A percentile compares a stretch with the other conserved stretches of the same genome.
These are phyloP conservation scores for Tachycineta bicolor DNA, from an alignment of 2,113 vertebrate species.

Conservation along the genomic window DNA sequence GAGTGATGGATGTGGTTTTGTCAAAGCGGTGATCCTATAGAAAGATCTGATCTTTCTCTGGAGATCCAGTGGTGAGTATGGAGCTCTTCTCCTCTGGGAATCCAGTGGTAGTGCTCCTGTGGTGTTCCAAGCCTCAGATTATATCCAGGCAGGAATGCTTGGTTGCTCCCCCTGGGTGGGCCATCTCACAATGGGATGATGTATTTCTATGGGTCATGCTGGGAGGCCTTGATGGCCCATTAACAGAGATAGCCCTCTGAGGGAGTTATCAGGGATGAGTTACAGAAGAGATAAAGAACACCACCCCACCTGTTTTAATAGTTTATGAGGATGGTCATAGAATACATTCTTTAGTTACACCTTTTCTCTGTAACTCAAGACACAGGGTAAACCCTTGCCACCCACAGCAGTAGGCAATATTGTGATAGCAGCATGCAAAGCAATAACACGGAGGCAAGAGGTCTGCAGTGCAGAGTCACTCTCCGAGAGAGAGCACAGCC, in stretches of 20 bases:
- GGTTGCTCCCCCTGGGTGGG: fast-evolving
- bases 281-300: not conserved
- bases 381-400: not conserved
- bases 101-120: too few relatives aligned
- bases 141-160: not conserved
- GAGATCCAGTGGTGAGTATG: not conserved
- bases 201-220: not conserved
- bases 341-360: not conserved
- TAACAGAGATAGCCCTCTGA: fast-evolving
- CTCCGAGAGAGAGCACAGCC: too few relatives aligned
- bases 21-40: not conserved
- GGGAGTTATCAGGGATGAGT: not conserved
- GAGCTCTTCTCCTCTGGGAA: not conserved
- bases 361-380: not conserved
- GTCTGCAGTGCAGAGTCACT: too few relatives aligned
- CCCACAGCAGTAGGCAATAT: fast-evolving
- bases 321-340: not conserved
- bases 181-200: not conserved
- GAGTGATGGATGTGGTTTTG: not conserved
- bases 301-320: not conserved
- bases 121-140: not conserved
- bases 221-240: not conserved
- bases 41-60: not conserved
- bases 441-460: too few relatives aligned
- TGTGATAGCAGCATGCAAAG: not conserved